phyloP scores from a whole-genome alignment of 1,140 invertebrate species.

The Drosophila micromelanica region DNA sequence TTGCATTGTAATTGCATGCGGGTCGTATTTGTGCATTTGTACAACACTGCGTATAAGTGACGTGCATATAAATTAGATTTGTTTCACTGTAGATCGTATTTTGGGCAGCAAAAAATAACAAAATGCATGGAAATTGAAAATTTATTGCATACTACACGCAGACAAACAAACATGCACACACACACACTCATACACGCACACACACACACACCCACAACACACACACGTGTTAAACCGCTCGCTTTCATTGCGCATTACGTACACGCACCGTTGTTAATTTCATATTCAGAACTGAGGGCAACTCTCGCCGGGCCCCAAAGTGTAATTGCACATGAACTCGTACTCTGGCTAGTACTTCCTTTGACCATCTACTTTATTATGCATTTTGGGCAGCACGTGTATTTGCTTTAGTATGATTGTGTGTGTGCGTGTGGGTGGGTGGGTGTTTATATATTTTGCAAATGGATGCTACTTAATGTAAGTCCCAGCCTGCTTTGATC shows the following conservation, averaged over 20 bases:
- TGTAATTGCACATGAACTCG: conserved; percentile 44
- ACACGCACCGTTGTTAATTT: conserved; percentile 79
- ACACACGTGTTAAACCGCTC: background rate
- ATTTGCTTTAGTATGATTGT: background rate
- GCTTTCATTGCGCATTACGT: conserved; percentile 62
- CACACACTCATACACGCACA: background rate
- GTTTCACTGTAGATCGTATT: conserved; percentile 46
- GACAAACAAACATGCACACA: background rate
- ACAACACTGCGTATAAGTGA: conserved; percentile 71
- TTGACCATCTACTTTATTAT: conserved; percentile 47
- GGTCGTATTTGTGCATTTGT: conserved; percentile 21
- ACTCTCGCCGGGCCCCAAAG: conserved; percentile 28
- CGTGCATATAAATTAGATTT: conserved; percentile 79
- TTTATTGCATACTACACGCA: conserved; percentile 57
- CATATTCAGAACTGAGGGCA: conserved; percentile 69
- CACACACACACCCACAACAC: background rate
- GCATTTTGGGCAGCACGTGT: conserved; percentile 24
- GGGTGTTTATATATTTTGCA: conserved; percentile 11
- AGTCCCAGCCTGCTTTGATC: conserved; percentile 49
- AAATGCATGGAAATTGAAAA: conserved; percentile 68
- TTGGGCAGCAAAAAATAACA: conserved; percentile 9
- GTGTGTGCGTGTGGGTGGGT: background rate
- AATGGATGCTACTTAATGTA: conserved; percentile 40
- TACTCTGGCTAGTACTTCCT: conserved; percentile 26
- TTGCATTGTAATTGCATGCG: conserved; percentile 61